phyloP scores from a whole-genome alignment of 1,140 invertebrate genomes.

The Latrodectus geometricus region DNA sequence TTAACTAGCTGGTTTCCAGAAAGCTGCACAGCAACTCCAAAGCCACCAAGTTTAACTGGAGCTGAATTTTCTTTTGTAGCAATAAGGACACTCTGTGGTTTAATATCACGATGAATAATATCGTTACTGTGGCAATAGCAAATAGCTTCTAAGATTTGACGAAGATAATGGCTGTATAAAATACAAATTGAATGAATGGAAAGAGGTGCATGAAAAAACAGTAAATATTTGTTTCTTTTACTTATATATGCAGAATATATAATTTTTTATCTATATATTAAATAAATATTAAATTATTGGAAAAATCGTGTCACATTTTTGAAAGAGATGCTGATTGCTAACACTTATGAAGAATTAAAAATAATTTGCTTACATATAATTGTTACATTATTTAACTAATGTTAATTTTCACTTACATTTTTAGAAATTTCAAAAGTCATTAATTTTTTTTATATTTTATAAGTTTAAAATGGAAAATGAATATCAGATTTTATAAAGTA shows the following conservation, averaged over 20 bases:
- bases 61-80: conserved; percentile 97
- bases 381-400: no score
- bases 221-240: no score
- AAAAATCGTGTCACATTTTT: background rate
- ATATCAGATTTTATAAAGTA: no score
- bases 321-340: background rate
- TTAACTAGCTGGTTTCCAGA: conserved; percentile 56
- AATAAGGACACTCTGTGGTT: conserved; percentile 93
- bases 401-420: no score
- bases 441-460: no score
- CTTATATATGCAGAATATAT: no score
- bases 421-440: no score
- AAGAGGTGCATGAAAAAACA: no score
- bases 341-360: no score
- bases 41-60: conserved; percentile 93
- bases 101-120: conserved; percentile 95
- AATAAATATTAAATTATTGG: background rate
- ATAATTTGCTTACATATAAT: no score
- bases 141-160: conserved; percentile 93
- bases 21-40: conserved; percentile 94
- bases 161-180: conserved; percentile 92
- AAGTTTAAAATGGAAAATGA: no score
- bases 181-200: background rate
- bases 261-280: no score
- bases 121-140: conserved; percentile 97